Percentiles rank a stretch among this genome's conserved stretches.
Evolutionary conservation across 2,888 invertebrate genomes (phyloP).

Genomic region (Candidula unifasciata): DNA sequence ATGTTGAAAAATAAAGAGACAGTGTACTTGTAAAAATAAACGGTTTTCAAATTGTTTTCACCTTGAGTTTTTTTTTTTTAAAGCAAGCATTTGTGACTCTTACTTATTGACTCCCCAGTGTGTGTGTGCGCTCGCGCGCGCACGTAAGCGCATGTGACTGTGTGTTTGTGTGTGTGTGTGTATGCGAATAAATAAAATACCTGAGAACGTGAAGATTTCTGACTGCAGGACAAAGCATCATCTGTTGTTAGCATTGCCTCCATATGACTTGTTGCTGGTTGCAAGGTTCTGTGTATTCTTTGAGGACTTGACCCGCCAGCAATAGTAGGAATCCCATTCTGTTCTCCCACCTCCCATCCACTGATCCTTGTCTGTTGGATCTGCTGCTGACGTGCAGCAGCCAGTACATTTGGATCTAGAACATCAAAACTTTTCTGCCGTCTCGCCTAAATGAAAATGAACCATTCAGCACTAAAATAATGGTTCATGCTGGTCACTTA

Average conservation of each 20-base stretch:
- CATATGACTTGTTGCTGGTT: conserved; percentile 39
- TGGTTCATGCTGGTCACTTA: too few species aligned
- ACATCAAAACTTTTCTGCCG: conserved; percentile 96
- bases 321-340: conserved; percentile 42
- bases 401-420: conserved; percentile 90
- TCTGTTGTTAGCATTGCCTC: conserved; percentile 20
- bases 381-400: conserved; percentile 79
- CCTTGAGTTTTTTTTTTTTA: too few species aligned
- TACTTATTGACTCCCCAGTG: too few species aligned
- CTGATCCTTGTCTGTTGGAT: conserved; percentile 28
- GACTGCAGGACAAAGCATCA: background rate
- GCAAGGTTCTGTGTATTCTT: conserved; percentile 35
- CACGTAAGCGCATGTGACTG: too few species aligned
- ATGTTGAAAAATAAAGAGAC: too few species aligned
- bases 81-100: too few species aligned
- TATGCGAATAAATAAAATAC: background rate
- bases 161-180: too few species aligned
- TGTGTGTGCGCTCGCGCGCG: too few species aligned
- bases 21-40: too few species aligned
- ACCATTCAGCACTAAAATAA: background rate
- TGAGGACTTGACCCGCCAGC: conserved; percentile 47
- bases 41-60: too few species aligned
- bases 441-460: conserved; percentile 71
- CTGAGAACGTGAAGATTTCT: conserved; percentile 17
- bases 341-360: conserved; percentile 46